These are phyloP conservation scores for Cephus runcator DNA, from an alignment of 2,888 invertebrate species.

Conservation along the genomic window DNA sequence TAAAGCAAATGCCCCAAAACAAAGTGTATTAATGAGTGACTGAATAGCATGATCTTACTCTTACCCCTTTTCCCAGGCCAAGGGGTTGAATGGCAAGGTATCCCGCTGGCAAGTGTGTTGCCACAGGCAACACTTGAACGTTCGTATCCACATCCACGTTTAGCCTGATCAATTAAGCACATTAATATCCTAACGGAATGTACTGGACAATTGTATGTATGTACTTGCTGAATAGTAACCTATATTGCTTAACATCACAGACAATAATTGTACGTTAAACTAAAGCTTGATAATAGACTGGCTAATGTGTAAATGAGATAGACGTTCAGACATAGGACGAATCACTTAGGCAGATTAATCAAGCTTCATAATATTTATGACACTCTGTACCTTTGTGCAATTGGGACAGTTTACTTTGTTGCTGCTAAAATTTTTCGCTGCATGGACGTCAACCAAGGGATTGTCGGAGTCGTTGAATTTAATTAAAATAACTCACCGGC, in stretches of 20 bases:
- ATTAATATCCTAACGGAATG: not conserved
- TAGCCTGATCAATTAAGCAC: constrained; percentile 68
- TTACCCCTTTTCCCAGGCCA: constrained; percentile 91
- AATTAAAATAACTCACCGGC: constrained; percentile 65
- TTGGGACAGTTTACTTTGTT: not conserved
- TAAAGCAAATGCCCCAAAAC: constrained; percentile 9
- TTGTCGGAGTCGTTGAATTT: not conserved
- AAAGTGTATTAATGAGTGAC: constrained; percentile 23
- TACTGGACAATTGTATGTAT: not conserved
- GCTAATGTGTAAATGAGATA: not conserved
- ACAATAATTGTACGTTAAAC: not conserved
- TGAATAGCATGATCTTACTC: constrained; percentile 46
- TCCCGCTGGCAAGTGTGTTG: constrained; percentile 87
- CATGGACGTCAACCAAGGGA: not conserved
- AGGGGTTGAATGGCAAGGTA: constrained; percentile 91
- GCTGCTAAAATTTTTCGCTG: not conserved
- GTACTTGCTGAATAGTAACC: not conserved
- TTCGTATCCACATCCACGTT: constrained; percentile 73
- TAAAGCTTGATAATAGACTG: not conserved
- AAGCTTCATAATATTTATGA: not conserved
- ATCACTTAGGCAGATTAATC: not conserved
- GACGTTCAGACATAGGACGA: not conserved
- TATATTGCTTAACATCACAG: not conserved
- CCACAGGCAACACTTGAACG: constrained; percentile 84
- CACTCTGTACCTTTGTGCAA: not conserved